These are phyloP conservation scores for Phragmatobia fuliginosa DNA, from an alignment of 2,888 invertebrate species.

Conservation along the genomic window DNA sequence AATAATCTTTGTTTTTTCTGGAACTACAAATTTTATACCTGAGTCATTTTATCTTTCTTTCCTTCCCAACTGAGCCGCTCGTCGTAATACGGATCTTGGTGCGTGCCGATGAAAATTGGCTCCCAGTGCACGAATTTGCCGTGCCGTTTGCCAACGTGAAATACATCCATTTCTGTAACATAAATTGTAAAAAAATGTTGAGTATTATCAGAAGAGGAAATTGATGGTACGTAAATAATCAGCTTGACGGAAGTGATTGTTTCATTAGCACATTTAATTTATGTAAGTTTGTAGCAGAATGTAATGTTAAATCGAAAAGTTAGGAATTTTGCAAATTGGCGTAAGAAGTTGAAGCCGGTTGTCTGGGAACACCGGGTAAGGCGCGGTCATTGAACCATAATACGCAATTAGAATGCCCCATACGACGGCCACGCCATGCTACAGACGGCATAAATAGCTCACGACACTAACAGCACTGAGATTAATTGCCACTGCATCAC, in stretches of 20 bases:
- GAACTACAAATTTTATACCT: conserved; percentile 85
- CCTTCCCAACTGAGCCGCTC: conserved; percentile 98
- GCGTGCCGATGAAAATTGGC: conserved; percentile 97
- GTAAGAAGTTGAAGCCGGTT: conserved; percentile 66
- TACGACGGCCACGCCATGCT: conserved; percentile 73
- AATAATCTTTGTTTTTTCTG: background rate
- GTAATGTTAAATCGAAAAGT: conserved; percentile 50
- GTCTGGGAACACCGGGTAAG: conserved; percentile 68
- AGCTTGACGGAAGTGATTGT: conserved; percentile 14
- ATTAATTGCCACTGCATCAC: conserved; percentile 76
- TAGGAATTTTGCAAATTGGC: conserved; percentile 76
- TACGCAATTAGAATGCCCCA: conserved; percentile 86
- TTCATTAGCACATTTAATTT: conserved; percentile 23
- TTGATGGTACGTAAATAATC: conserved; percentile 19
- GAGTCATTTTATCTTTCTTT: conserved; percentile 98
- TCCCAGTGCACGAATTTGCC: conserved; percentile 95
- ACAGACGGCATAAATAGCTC: conserved; percentile 81
- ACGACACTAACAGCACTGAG: conserved; percentile 70
- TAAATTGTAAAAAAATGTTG: conserved; percentile 19
- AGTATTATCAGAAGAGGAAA: conserved; percentile 25
- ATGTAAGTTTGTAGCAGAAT: conserved; percentile 36
- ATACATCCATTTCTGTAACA: conserved; percentile 89
- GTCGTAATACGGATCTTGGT: conserved; percentile 95
- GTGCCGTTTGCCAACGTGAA: conserved; percentile 93
- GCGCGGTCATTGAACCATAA: conserved; percentile 82